These are phyloP conservation scores for Cuniculus paca DNA, from an alignment of 2,797 vertebrate genomes.

Conservation along the genomic window DNA sequence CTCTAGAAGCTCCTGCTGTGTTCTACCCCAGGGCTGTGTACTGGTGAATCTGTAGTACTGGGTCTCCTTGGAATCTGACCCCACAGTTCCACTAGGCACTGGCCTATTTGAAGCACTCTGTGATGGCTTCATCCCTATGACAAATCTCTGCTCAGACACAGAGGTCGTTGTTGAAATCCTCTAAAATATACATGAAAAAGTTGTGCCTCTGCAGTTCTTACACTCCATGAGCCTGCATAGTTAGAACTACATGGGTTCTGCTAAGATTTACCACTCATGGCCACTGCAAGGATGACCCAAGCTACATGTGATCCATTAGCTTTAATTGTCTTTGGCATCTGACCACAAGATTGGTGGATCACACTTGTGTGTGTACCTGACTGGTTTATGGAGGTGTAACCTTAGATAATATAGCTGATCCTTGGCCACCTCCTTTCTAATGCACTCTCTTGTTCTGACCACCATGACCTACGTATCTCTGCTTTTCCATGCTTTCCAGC, in stretches of 20 bases:
- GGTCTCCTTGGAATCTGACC: not conserved
- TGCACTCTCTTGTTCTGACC: not conserved
- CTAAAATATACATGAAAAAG: not conserved
- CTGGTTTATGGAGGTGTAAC: not conserved
- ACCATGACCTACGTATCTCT: not conserved
- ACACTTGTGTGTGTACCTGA: not conserved
- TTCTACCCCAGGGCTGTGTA: not conserved
- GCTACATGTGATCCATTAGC: not conserved
- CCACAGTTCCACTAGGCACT: not conserved
- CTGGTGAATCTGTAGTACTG: too few relatives aligned
- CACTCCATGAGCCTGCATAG: not conserved
- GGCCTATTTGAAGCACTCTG: not conserved
- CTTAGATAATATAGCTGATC: not conserved
- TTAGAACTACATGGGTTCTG: not conserved
- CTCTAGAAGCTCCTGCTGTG: too few relatives aligned
- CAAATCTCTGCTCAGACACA: not conserved
- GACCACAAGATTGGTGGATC: not conserved
- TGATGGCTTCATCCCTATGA: not conserved
- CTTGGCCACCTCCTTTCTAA: not conserved
- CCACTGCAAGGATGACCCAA: not conserved
- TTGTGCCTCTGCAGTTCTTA: not conserved
- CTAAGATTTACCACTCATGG: not conserved
- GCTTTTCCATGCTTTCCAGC: not conserved
- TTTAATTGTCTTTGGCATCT: not conserved
- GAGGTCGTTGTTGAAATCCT: not conserved